Conservation (phyloP, 2,113 vertebrate genomes). For the Cinclus mexicanus region DNA sequence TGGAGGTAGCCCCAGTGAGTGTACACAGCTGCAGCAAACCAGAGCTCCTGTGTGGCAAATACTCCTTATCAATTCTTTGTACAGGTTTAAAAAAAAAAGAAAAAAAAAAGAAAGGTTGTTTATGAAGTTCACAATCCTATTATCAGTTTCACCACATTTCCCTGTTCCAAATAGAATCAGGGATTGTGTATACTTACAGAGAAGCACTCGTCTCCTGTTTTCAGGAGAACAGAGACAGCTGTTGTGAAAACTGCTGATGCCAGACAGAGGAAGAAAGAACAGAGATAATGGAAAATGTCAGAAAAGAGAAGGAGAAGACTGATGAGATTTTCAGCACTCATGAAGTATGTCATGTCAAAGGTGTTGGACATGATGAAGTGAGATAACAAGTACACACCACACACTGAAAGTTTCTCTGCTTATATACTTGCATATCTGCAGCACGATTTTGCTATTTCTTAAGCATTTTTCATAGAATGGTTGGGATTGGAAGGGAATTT, state of each 20-base stretch:
- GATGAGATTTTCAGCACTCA: not conserved
- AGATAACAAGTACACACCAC: not conserved
- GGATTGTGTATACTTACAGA: not conserved
- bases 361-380: not conserved
- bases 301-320: not conserved
- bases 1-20: not conserved
- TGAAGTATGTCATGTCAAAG: not conserved
- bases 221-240: not conserved
- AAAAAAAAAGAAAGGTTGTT: not conserved
- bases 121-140: not conserved
- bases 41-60: not conserved
- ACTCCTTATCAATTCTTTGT: not conserved
- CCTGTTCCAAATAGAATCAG: not conserved
- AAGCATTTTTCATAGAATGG: not conserved
- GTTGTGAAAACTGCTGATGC: not conserved
- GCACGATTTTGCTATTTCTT: not conserved
- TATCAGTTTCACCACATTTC: not conserved
- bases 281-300: not conserved
- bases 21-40: not conserved
- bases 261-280: not conserved
- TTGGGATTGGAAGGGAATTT: not conserved
- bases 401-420: not conserved
- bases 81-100: not conserved
- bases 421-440: rapidly evolving
- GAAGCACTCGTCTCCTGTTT: not conserved